Evolutionary conservation across 2,888 invertebrate species (phyloP), one percentile per base, ranked within the genome.

Genomic region (Drosophila diplacantha): DNA sequence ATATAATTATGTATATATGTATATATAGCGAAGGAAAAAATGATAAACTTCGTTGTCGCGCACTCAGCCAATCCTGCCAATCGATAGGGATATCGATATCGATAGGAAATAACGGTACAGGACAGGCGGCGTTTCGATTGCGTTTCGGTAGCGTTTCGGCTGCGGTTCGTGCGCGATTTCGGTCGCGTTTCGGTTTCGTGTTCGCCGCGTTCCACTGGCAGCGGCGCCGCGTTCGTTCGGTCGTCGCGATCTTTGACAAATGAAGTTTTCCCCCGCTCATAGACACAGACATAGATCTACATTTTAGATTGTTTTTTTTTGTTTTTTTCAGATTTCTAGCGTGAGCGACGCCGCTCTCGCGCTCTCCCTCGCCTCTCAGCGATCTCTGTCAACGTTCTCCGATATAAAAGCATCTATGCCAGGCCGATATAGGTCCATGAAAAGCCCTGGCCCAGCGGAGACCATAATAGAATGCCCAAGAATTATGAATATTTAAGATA

Each of bases 231-330:
- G 81, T 80, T 82, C 83, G 78, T 81, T 77, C 70, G 65, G 69
- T 73, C 64, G 79, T 66, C 76, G 83, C 81, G 82, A 79, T 83
- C 81, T 83, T 81, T 73, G 84, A 82, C 84, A 82, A 81, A 81
- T 81, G 77, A 81, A 84, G 84, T 81, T 84, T 56, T 55, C 47
- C 22, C 39, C 51, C 34, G 60, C 60, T 43, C 57, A 20, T 29
- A 43, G 52, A 52, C 34, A 58, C 57, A 55, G 50, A 16, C 24
- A 41, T 55, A 57, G 56, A 57, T 38, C 67, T 50, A 53, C 44
- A 79, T 73, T 64, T 69, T 61, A 43, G 73, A 75, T 66, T 26
- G 26, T 26, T 51, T 58, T 43, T 52, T 22, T 22, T 22, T 22
- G 0, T 55, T 49, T 5, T 34, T 65, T 50, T 60, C 49, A 46